phyloP scores from a whole-genome alignment of 1,140 invertebrate genomes.

The Drosophila navojoa region DNA sequence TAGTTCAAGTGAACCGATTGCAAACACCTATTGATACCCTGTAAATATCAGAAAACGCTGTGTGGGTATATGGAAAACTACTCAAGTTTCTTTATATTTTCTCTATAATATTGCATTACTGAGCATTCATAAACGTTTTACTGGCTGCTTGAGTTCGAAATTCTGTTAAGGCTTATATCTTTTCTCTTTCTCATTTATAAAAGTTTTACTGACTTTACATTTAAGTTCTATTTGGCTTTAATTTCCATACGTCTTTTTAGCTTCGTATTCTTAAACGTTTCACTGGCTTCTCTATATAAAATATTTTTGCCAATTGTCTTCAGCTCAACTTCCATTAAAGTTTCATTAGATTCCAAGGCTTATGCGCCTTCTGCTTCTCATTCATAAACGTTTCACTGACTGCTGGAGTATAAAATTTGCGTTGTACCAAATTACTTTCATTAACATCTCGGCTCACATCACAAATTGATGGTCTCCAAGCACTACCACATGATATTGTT shows the following conservation, averaged over 20 bases:
- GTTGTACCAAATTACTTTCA: neutral
- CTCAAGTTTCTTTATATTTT: no score
- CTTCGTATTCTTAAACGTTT: neutral
- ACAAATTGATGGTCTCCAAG: neutral
- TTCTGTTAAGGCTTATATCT: no score
- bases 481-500: no score
- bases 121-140: no score
- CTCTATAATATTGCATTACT: no score
- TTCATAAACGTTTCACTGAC: neutral
- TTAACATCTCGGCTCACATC: neutral
- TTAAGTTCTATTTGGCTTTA: no score
- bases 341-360: neutral
- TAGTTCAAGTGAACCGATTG: conserved; percentile 10
- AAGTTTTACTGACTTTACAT: no score
- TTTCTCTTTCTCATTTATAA: no score
- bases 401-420: neutral
- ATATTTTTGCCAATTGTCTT: neutral
- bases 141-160: no score
- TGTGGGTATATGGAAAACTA: no score
- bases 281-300: neutral
- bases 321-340: neutral
- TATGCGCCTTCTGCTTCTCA: no score
- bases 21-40: conserved; percentile 41
- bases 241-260: no score
- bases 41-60: neutral